Conservation (phyloP, 2,888 invertebrate species). For the Carabus problematicus region DNA sequence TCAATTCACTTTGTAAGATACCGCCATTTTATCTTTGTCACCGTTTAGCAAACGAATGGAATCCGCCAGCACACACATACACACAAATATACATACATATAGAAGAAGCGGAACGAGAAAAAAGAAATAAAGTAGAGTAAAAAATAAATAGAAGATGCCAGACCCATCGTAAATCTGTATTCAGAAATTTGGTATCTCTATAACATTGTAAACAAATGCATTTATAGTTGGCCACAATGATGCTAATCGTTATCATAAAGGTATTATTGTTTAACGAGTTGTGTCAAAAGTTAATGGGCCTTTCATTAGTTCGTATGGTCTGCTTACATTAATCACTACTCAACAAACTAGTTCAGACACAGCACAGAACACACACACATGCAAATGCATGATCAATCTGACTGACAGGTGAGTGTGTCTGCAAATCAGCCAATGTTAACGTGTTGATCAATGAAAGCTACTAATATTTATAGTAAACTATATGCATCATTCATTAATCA, state of each 20-base stretch:
- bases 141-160: constrained; percentile 37
- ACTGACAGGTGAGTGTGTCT: constrained; percentile 42
- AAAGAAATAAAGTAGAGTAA: constrained; percentile 3
- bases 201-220: too few species aligned
- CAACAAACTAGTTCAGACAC: too few species aligned
- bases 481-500: too few species aligned
- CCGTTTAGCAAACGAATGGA: constrained; percentile 19
- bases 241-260: not conserved
- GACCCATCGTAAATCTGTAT: too few species aligned
- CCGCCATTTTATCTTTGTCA: constrained; percentile 41
- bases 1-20: constrained; percentile 41
- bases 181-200: too few species aligned
- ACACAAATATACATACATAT: not conserved
- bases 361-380: not conserved
- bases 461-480: not conserved
- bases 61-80: constrained; percentile 20
- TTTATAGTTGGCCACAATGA: too few species aligned
- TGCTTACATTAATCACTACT: constrained; percentile 42
- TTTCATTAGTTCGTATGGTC: constrained; percentile 38
- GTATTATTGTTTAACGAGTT: constrained; percentile 32
- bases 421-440: not conserved
- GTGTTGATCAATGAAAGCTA: not conserved
- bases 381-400: constrained; percentile 23
- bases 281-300: constrained; percentile 38
- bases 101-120: constrained; percentile 6